Evolutionary conservation across 2,888 invertebrate species (phyloP).

Genomic region (Dynastes maya): DNA sequence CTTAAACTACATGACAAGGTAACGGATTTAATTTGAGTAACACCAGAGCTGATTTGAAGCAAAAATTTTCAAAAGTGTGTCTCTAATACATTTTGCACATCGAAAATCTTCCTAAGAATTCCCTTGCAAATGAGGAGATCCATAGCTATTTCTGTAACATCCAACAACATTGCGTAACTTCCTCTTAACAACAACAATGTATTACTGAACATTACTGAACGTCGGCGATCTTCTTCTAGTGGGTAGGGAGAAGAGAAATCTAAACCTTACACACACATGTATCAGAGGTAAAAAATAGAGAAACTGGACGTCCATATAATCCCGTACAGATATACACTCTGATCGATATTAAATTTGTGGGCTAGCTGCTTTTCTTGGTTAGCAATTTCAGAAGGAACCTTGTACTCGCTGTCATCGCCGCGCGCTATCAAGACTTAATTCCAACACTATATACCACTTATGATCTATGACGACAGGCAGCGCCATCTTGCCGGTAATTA

Average conservation of each 20-base stretch:
- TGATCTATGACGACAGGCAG: constrained; percentile 64
- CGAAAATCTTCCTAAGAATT: too few species aligned
- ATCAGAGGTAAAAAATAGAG: constrained; percentile 18
- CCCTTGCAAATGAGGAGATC: too few species aligned
- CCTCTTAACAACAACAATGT: too few species aligned
- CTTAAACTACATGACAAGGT: too few species aligned
- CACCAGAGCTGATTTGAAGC: too few species aligned
- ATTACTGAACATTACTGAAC: too few species aligned
- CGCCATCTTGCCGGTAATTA: constrained; percentile 65
- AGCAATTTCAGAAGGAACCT: constrained; percentile 23
- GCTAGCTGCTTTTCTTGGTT: constrained; percentile 24
- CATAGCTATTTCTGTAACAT: too few species aligned
- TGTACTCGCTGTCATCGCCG: constrained; percentile 31
- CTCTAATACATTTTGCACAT: too few species aligned
- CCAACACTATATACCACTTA: constrained; percentile 58
- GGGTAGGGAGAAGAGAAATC: not conserved
- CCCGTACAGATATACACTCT: constrained; percentile 14
- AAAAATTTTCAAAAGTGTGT: too few species aligned
- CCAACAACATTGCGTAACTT: too few species aligned
- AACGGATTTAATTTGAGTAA: too few species aligned
- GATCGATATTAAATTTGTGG: constrained; percentile 47
- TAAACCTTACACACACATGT: constrained; percentile 7
- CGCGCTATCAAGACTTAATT: constrained; percentile 49
- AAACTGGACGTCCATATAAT: constrained; percentile 9
- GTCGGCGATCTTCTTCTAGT: too few species aligned